Evolutionary conservation across 64 coral and sea anemone genomes (phyloP), one percentile per base, ranked within the genome.

Genomic region (Platygyra sinensis): DNA sequence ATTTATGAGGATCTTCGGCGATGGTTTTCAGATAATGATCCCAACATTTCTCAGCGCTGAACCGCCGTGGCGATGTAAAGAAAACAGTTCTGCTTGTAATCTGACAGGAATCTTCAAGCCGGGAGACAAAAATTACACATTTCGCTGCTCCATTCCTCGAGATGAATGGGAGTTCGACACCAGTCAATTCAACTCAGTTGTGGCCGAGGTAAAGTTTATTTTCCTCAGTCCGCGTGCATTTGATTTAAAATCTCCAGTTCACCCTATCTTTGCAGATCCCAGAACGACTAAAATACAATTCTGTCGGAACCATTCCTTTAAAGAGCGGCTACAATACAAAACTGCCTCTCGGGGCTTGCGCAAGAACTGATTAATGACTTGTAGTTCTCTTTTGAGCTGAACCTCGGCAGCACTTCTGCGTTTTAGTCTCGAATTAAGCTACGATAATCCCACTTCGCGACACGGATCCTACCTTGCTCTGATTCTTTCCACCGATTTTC

Each of bases 61-160:
- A 22, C 89, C 93, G 1, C 83, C 93, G 18, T 95, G 93, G 93
- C 89, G 87, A 46, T 95, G 94, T 83, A 86, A 49, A 55, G 52
- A 20, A 38, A 92, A 95, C 50, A 87, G 85, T 74, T 72, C 94
- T 46, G 80, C 38, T 25, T 95, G 94, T 88, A 89, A 85, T 29
- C 77, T 95, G 51, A 52, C 72, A 8, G 94, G 89, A 42, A 88
- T 76, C 27, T 92, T 84, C 49, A 63, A 80, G 62, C 89, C 89
- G 51, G 94, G 89, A 18, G 72, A 82, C 28, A 54, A 88, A 28
- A 76, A 88, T 63, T 95, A 95, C 74, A 85, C 83, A 27, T 88
- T 51, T 30, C 94, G 94, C 60, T 95, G 94, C 75, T 76, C 28
- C 16, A 92, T 95, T 76, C 86, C 86, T 11, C 50, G 92, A 24